Evolutionary conservation across 1,140 invertebrate species (phyloP).

Genomic region (Globodera ellingtonae): DNA sequence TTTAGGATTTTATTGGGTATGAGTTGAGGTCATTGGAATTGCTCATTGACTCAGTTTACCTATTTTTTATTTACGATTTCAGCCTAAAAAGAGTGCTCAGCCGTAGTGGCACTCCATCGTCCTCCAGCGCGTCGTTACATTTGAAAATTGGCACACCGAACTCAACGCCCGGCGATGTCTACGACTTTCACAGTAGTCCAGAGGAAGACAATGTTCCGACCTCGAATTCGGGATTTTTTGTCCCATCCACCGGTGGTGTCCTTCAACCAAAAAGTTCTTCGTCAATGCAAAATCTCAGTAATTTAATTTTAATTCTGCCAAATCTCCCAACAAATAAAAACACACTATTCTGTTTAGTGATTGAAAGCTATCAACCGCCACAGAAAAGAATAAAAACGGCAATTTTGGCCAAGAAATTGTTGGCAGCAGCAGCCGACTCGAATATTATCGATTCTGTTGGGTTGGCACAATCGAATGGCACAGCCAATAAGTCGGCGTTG

Average conservation of each 20-base stretch:
- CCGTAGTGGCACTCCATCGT: not conserved
- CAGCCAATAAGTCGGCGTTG: not conserved
- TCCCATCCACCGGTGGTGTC: not conserved
- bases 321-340: constrained; percentile 5
- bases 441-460: not conserved
- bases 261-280: constrained; percentile 6
- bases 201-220: constrained; percentile 20
- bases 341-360: not conserved
- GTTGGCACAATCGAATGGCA: not conserved
- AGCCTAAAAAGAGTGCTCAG: not conserved
- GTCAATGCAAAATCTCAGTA: not conserved
- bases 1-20: too few species aligned
- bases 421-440: constrained; percentile 33
- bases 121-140: not conserved
- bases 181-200: constrained; percentile 43
- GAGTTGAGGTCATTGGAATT: too few species aligned
- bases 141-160: constrained; percentile 11
- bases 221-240: not conserved
- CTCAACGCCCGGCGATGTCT: constrained; percentile 28
- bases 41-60: not conserved
- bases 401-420: constrained; percentile 34
- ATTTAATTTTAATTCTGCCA: not conserved
- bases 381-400: constrained; percentile 42
- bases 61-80: not conserved
- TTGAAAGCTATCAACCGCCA: constrained; percentile 10